Evolutionary conservation across 2,888 invertebrate genomes (phyloP), one percentile per base, ranked within the genome.

Genomic region (Drosophila algonquin): DNA sequence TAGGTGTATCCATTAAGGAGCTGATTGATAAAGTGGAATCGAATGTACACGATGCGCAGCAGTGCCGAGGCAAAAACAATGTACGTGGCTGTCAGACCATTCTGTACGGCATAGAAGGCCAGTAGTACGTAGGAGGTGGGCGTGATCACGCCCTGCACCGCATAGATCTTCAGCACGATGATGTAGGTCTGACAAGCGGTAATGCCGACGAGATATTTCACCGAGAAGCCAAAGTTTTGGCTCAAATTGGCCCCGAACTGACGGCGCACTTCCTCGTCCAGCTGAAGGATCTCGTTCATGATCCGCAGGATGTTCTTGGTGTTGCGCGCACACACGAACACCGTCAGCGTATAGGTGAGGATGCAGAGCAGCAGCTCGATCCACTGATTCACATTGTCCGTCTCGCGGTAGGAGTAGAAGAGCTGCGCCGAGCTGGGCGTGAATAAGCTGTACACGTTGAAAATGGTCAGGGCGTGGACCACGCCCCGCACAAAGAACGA

Each of bases 371-470:
- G 44, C 8, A 90, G 73, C 32, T 92, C 91, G 46, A 91, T 89
- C 87, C 90, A 91, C 64, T 90, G 87, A 73, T 90, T 92, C 3
- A 91, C 82, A 63, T 89, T 90, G 35, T 91, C 91, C 7, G 90
- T 89, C 35, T 91, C 90, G 4, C 89, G 72, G 21, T 83, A 75
- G 0, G 86, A 86, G 56, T 77, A 79, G 27, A 89, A 89, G 0
- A 88, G 48, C 53, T 90, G 81, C 1, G 74, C 72, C 12, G 84
- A 78, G 24, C 75, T 82, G 3, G 81, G 78, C 10, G 84, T 78
- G 40, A 89, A 76, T 12, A 90, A 71, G 44, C 79, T 86, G 59
- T 91, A 91, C 27, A 91, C 58, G 52, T 88, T 90, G 58, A 90
- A 90, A 24, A 89, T 73, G 16, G 90, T 90, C 7, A 89, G 46